These are phyloP conservation scores for Drosophila pseudotakahashii DNA, from an alignment of 2,888 invertebrate genomes.

Conservation along the genomic window DNA sequence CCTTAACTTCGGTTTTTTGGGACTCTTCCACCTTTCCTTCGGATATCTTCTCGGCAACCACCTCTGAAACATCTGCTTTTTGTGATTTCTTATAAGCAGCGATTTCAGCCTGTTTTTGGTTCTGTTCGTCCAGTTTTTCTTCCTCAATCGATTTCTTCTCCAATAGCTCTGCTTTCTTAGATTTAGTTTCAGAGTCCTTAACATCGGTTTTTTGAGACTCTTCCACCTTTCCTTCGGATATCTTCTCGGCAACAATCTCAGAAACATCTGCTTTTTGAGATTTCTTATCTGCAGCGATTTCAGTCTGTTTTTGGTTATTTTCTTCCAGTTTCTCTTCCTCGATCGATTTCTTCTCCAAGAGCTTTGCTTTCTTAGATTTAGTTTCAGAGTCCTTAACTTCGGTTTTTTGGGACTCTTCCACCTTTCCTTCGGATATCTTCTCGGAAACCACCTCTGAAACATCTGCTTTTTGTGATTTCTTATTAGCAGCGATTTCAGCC, in stretches of 20 bases:
- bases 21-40: not conserved
- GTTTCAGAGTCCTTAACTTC: not conserved
- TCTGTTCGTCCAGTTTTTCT: too few species aligned
- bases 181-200: not conserved
- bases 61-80: not conserved
- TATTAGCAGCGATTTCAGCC: not conserved
- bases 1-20: not conserved
- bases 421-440: not conserved
- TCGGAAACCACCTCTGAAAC: not conserved
- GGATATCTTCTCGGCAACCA: not conserved
- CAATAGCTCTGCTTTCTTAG: not conserved
- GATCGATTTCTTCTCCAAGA: not conserved
- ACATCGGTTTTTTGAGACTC: not conserved
- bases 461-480: not conserved
- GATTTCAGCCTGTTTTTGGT: too few species aligned
- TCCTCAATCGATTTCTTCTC: too few species aligned
- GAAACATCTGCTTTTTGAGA: not conserved
- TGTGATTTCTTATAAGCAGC: not conserved
- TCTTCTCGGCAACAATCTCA: not conserved
- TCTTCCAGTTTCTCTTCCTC: not conserved
- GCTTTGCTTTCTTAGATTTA: not conserved
- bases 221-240: not conserved
- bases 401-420: not conserved
- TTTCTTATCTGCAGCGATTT: not conserved
- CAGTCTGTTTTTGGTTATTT: not conserved